phyloP scores from a whole-genome alignment of 2,888 invertebrate genomes.

The Nomada hirtipes region DNA sequence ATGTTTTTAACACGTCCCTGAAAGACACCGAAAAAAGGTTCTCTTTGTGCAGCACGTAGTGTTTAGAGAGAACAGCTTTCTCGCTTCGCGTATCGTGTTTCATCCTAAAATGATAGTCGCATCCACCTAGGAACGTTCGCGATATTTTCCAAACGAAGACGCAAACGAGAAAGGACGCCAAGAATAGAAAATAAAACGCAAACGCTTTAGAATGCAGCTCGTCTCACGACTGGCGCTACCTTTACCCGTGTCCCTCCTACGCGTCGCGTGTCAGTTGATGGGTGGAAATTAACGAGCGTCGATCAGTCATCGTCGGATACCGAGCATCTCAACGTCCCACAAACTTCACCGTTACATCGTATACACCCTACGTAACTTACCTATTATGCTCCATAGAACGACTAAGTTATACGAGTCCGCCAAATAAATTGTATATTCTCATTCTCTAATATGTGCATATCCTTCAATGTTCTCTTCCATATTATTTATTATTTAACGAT shows the following conservation, averaged over 20 bases:
- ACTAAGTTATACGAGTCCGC: too few species aligned
- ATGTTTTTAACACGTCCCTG: background rate
- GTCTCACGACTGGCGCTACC: background rate
- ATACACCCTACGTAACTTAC: too few species aligned
- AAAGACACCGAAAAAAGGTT: background rate
- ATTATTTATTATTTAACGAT: too few species aligned
- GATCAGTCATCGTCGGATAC: background rate
- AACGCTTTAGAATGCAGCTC: background rate
- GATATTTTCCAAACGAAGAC: background rate
- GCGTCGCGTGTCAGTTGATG: slow-evolving; percentile 7
- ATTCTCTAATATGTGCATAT: too few species aligned
- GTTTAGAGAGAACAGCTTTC: background rate
- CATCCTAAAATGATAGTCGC: background rate
- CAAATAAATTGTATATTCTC: too few species aligned
- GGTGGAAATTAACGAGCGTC: slow-evolving; percentile 4
- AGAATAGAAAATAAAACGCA: background rate
- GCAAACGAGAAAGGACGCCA: too few species aligned
- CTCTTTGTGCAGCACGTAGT: background rate
- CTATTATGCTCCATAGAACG: too few species aligned
- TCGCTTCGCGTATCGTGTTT: background rate
- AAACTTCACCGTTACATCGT: background rate
- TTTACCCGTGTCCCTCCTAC: background rate
- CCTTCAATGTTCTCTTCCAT: too few species aligned
- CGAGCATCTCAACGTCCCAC: background rate
- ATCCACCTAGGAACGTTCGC: background rate